Base-by-base conservation (phyloP, 2,797 vertebrate species). In the Lepidocolaptes lacrymiger region DNA sequence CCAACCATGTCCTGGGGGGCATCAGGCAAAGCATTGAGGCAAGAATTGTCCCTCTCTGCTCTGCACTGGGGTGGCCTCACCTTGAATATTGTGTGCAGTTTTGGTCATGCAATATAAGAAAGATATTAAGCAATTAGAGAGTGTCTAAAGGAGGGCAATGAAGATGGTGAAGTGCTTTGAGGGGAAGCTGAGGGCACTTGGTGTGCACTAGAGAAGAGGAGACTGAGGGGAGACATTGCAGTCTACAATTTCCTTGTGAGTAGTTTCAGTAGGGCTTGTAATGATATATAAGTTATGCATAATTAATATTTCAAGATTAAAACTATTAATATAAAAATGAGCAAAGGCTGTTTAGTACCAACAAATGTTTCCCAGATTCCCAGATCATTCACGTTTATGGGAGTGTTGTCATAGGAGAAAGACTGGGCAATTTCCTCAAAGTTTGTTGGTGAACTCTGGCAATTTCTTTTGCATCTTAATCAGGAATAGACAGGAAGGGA, bases 1-100 rank as follows among this genome's bases (percentile, higher is more conserved):
- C 4, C 41, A 54, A 2, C 2, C 0, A 0, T 39, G n/a, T 20
- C 14, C n/a, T 52, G 23, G 12, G 9, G 26, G 7, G 2, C 10
- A 41, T 16, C 34, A 46, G 34, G 15, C 12, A 30, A 4, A 27
- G 1, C 10, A 55, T 62, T 5, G 5, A 30, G 59, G 16, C 9
- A 39, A 27, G 18, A 6, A 21, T 41, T 62, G 12, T 30, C 37
- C 27, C 1, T 1, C 37, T 62, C 37, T 41, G 19, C 37, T 41
- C 37, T 41, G 37, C 9, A 41, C 59, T 41, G 37, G 26, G 13
- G 9, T 2, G 3, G 19, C 27, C 27, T 41, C 12, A 30, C 13
- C 58, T 61, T 30, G 18, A 21, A 61, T 41, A 61, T 9, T 61
- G 19, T 61, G 59, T 7, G 17, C 27, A 61, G 26, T 30, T 61